phyloP scores from a whole-genome alignment of 2,113 vertebrate species.

The Corvus moneduloides region DNA sequence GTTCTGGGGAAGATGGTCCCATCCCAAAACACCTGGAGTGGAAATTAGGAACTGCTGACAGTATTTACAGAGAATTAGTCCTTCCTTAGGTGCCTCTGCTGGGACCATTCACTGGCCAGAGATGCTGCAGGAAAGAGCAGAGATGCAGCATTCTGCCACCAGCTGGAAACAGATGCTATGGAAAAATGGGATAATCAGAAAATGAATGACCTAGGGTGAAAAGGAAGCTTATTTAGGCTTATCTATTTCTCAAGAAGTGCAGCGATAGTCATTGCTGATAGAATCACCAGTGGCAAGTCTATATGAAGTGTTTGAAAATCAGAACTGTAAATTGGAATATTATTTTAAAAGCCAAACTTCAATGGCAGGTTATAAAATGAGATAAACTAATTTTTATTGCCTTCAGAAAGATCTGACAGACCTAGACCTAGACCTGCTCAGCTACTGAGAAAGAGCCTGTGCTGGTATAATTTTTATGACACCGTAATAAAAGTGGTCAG shows the following conservation, averaged over 20 bases:
- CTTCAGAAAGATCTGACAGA: not conserved
- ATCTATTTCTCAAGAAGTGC: not conserved
- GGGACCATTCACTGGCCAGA: not conserved
- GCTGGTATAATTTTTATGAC: not conserved
- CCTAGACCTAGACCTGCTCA: not conserved
- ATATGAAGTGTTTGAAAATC: not conserved
- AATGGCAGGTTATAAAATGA: not conserved
- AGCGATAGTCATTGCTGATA: not conserved
- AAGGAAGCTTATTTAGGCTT: not conserved
- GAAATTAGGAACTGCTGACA: not conserved
- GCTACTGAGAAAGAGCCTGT: not conserved
- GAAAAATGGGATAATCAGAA: not conserved
- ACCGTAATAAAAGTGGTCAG: not conserved
- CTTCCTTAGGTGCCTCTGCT: not conserved
- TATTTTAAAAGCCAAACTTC: not conserved
- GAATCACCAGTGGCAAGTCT: not conserved
- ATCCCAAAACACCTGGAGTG: not conserved
- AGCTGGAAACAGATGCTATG: not conserved
- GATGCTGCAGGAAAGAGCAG: not conserved
- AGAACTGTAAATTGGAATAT: not conserved
- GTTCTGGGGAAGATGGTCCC: not conserved
- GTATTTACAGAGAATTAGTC: not conserved
- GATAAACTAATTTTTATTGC: not conserved
- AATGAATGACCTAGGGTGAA: not conserved
- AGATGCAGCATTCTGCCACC: not conserved